These are phyloP conservation scores for Neopelma chrysocephalum DNA, from an alignment of 2,797 vertebrate genomes.

Conservation along the genomic window DNA sequence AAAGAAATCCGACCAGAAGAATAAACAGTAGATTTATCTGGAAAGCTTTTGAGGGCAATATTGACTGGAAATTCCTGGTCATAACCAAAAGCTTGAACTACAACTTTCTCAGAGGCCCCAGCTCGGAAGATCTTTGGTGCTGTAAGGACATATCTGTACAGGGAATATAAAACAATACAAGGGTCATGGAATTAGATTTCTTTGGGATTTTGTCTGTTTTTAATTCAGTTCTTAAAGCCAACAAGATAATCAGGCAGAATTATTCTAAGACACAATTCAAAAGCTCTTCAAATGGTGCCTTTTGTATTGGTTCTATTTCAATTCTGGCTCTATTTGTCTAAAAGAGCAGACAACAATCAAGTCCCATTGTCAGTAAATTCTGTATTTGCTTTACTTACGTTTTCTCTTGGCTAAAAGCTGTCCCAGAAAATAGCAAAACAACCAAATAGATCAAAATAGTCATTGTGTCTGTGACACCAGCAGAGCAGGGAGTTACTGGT, in stretches of 20 bases:
- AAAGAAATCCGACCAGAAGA: conserved; percentile 72
- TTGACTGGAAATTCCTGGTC: conserved; percentile 68
- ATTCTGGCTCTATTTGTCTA: background rate
- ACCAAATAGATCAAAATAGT: conserved; percentile 25
- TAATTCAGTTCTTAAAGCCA: background rate
- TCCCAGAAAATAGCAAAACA: conserved; percentile 49
- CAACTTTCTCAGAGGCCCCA: conserved; percentile 82
- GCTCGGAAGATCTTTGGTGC: conserved; percentile 81
- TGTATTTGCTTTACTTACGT: conserved; percentile 71
- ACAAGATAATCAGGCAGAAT: background rate
- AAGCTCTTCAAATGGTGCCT: background rate
- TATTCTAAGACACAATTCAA: background rate
- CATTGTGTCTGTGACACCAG: conserved; percentile 48
- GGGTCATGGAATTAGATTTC: background rate
- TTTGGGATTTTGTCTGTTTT: background rate
- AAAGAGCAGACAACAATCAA: background rate
- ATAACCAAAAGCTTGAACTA: conserved; percentile 87
- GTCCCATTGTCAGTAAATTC: background rate
- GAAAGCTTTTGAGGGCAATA: conserved; percentile 82
- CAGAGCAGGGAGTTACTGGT: background rate
- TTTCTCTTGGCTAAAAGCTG: conserved; percentile 72
- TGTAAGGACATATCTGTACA: conserved; percentile 85
- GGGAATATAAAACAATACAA: background rate
- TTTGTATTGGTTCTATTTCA: background rate
- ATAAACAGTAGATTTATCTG: conserved; percentile 69